A percentile compares a stretch with the other conserved stretches of the same genome.
These are phyloP conservation scores for Falco cherrug DNA, from an alignment of 2,797 vertebrate species.

Conservation along the genomic window DNA sequence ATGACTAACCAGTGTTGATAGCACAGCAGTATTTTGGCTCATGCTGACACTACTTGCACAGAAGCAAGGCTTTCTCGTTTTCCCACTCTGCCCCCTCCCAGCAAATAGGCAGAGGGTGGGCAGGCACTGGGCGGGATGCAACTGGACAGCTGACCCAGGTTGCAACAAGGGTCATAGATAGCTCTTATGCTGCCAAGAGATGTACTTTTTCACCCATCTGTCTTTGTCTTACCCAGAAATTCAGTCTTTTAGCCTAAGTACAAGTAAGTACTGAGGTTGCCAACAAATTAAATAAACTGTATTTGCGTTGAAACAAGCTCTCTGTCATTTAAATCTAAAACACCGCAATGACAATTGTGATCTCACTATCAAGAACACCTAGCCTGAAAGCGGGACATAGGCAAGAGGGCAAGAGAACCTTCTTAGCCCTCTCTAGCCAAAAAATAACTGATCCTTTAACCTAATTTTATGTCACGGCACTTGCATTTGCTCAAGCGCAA, in stretches of 20 bases:
- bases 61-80: not conserved
- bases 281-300: not conserved
- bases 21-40: not conserved
- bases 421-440: not conserved
- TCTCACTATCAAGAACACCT: not conserved
- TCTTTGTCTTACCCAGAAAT: not conserved
- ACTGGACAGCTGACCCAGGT: not conserved
- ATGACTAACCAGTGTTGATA: not conserved
- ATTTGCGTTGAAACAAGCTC: not conserved
- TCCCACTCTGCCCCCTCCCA: not conserved
- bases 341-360: not conserved
- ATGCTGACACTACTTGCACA: not conserved
- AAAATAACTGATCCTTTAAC: not conserved
- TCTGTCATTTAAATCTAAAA: not conserved
- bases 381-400: not conserved
- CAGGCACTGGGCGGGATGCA: not conserved
- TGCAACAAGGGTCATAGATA: not conserved
- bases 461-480: rapidly evolving
- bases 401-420: not conserved
- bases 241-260: not conserved
- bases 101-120: not conserved
- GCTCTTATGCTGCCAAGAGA: not conserved
- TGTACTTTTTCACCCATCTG: not conserved
- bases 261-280: not conserved
- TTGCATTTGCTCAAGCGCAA: not conserved